Conservation (phyloP, 2,797 vertebrate species). For the Peromyscus aztecus region DNA sequence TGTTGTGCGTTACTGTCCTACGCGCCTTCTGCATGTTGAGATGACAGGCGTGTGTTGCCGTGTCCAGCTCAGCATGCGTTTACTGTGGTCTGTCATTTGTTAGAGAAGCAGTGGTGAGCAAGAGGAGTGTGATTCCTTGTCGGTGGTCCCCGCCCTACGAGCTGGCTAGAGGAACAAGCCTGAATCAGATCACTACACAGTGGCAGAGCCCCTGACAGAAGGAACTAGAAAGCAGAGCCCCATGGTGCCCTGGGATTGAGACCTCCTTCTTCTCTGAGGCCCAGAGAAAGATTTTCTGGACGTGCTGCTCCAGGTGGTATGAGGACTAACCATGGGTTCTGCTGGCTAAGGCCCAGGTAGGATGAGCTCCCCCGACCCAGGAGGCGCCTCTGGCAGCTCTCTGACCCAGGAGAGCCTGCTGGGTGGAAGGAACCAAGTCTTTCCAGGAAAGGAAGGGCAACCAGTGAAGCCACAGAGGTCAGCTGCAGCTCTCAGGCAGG, state of each 20-base stretch:
- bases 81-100: not conserved
- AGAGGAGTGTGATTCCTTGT: not conserved
- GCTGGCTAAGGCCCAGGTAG: not conserved
- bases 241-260: not conserved
- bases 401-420: not conserved
- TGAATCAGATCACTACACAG: constrained; percentile 12
- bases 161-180: constrained; percentile 22
- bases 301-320: not conserved
- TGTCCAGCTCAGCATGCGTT: not conserved
- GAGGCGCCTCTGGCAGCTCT: constrained; percentile 6
- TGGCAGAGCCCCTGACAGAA: not conserved
- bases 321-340: not conserved
- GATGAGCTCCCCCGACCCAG: not conserved
- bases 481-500: not conserved
- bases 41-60: not conserved
- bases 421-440: not conserved
- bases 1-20: not conserved
- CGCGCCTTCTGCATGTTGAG: not conserved
- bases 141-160: not conserved
- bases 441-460: not conserved
- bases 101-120: not conserved
- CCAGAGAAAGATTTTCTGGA: not conserved
- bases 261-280: not conserved
- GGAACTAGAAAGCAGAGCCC: not conserved
- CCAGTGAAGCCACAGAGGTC: not conserved